Base-by-base conservation (phyloP, 53 echinoderm and acorn worm genomes). In the Echinometra lucunter region DNA sequence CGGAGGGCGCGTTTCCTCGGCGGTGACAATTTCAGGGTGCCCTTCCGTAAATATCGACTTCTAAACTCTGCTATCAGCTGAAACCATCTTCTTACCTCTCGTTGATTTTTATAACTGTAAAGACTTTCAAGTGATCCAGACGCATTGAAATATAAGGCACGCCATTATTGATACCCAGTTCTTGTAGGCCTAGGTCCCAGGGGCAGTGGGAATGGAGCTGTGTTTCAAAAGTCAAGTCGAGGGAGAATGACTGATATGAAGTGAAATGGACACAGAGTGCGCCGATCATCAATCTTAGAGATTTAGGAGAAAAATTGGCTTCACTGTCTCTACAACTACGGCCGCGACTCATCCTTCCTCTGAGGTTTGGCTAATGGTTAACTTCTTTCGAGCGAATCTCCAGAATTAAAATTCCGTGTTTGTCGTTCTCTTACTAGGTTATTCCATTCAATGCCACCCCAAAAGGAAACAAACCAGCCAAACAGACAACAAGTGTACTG, bases 231-330 rank as follows among this genome's bases (percentile, higher is more conserved):
- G 78, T 78, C 78, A 78, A 15, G 78, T 78, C 78, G 13, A 40
- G 38, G 42, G 78, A 78, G 78, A 78, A 40, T 42, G 78, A 78
- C 78, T 42, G 78, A 78, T 78, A 19, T 35, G 35, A 38, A 78
- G 78, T 78, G 35, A 78, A 78, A 78, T 78, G 78, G 78, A 78
- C 78, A 78, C 78, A 42, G 38, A 42, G 38, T 78, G 42, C 78
- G 2, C 11, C 8, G 38, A 78, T 78, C 40, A 78, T 78, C 78
- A 78, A 78, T 78, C 78, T 78, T 40, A 5, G 21, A 40, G 78
- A 78, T 78, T 69, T 78, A 40, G 78, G 38, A 18, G 18, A 78
- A 78, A 38, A 78, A 17, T 34, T 78, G 78, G 42, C 78, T 78
- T 78, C 18, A 78, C 78, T 21, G 78, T 19, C 78, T 42, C 38